These are phyloP conservation scores for Rhagologus leucostigma DNA, from an alignment of 2,113 vertebrate genomes.

Conservation along the genomic window DNA sequence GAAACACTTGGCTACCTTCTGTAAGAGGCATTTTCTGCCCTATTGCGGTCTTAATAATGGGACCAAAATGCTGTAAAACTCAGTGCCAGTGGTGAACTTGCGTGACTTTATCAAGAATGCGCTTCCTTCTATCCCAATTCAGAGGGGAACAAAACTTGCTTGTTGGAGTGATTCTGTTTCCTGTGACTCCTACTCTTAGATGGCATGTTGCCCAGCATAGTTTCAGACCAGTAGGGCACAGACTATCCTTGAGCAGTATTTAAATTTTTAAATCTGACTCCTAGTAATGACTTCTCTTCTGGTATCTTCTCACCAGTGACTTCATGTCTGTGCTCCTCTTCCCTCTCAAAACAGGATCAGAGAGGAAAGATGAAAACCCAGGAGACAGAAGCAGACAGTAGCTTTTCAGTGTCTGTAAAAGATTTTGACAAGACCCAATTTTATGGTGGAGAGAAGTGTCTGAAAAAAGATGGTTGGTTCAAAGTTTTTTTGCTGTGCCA, in stretches of 20 bases:
- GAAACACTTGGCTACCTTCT: neutral
- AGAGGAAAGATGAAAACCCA: neutral
- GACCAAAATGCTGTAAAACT: neutral
- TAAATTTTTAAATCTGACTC: neutral
- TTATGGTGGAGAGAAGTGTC: neutral
- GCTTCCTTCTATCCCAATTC: neutral
- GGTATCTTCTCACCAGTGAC: neutral
- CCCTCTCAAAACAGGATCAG: neutral
- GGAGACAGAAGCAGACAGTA: neutral
- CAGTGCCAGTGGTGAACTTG: neutral
- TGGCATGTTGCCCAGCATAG: neutral
- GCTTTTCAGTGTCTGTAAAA: neutral
- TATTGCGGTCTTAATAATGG: neutral
- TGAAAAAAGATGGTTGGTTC: neutral
- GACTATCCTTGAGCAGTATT: neutral
- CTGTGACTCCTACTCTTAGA: neutral
- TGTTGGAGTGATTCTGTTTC: constrained; percentile 7
- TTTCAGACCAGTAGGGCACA: neutral
- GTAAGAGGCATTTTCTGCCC: neutral
- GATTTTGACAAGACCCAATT: neutral
- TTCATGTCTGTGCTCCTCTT: neutral
- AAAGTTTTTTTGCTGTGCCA: neutral
- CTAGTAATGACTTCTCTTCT: neutral
- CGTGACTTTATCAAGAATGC: neutral
- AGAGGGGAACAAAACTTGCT: neutral